phyloP scores from a whole-genome alignment of 1,140 invertebrate genomes.

The Tetragnatha versicolor region DNA sequence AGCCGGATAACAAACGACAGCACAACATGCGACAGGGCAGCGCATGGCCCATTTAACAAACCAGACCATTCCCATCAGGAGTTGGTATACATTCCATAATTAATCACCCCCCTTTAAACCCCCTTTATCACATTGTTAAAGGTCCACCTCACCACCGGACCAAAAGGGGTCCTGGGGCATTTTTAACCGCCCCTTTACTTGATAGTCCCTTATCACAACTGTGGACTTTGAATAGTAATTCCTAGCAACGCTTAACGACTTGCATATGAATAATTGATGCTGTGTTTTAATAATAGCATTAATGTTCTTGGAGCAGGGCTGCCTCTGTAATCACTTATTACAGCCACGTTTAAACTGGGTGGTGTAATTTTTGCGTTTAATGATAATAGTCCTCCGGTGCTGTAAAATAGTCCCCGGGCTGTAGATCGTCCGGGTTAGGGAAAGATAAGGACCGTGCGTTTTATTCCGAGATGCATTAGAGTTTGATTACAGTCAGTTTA shows the following conservation, averaged over 20 bases:
- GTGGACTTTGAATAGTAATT: constrained; percentile 43
- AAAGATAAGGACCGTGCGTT: no score
- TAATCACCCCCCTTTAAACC: constrained; percentile 22
- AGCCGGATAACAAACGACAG: no score
- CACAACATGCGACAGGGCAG: no score
- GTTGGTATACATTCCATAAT: constrained; percentile 16
- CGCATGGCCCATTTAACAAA: no score
- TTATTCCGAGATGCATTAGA: no score
- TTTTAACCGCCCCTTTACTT: constrained; percentile 35
- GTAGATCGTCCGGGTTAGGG: no score
- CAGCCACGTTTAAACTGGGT: no score
- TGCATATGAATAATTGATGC: constrained; percentile 38
- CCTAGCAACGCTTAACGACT: constrained; percentile 32
- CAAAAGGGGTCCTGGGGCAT: no score
- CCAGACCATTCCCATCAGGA: neutral
- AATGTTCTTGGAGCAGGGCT: neutral
- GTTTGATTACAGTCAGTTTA: no score
- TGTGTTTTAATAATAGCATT: constrained; percentile 3
- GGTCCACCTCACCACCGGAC: neutral
- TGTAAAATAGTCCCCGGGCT: no score
- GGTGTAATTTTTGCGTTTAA: neutral
- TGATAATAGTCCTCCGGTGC: no score
- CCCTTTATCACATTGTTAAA: no score
- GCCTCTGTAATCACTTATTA: constrained; percentile 15
- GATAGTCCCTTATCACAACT: constrained; percentile 44